Conservation (phyloP, 30 jellyfish, hydroid and myxozoan genomes). For the Aurelia aurita complex sp. Pacific region DNA sequence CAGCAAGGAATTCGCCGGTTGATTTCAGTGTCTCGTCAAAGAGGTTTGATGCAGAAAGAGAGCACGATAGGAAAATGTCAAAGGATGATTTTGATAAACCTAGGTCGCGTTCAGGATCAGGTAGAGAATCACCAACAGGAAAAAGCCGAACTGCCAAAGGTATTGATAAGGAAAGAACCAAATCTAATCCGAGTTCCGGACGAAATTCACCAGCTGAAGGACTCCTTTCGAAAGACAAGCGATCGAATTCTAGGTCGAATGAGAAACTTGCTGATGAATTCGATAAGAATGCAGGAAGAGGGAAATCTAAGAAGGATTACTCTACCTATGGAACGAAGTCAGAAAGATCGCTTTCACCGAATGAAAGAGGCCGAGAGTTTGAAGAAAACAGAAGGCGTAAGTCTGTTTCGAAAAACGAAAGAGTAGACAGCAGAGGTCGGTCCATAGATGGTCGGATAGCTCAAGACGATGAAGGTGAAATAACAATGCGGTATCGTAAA, state of each 20-base stretch:
- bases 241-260: not conserved
- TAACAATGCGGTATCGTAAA: not conserved
- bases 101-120: conserved; percentile 10
- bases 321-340: not conserved
- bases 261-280: not conserved
- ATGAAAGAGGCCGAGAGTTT: not conserved
- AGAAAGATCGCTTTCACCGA: not conserved
- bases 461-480: no score
- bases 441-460: no score
- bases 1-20: not conserved
- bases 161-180: not conserved
- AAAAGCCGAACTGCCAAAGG: not conserved
- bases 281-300: not conserved
- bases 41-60: no score
- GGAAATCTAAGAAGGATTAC: not conserved
- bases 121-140: conserved; percentile 1
- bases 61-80: no score
- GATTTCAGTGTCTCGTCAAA: not conserved
- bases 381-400: not conserved
- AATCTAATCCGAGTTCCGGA: conserved; percentile 24
- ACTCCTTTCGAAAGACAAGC: conserved; percentile 4
- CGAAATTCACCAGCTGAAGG: conserved; percentile 45
- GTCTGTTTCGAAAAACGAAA: not conserved
- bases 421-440: no score
- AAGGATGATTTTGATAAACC: not conserved